Conservation (phyloP, 2,113 vertebrate genomes). For the Gymnobelideus leadbeateri region DNA sequence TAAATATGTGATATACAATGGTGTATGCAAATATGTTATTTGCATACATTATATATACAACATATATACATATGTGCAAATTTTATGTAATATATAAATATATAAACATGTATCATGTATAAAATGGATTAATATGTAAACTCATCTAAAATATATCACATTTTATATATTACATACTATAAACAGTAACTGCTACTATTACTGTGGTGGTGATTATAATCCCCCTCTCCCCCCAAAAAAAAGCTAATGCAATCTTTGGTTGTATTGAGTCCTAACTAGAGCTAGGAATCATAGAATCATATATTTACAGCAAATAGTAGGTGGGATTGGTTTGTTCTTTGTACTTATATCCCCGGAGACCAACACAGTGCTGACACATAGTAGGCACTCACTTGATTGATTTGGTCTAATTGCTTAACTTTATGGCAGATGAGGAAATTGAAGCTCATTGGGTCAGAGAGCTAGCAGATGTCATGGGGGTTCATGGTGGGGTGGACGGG, state of each 20-base stretch:
- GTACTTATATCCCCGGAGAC: neutral
- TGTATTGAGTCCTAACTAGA: neutral
- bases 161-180: neutral
- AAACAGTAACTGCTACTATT: neutral
- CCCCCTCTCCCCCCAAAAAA: neutral
- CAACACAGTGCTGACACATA: neutral
- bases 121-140: neutral
- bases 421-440: neutral
- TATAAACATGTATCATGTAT: neutral
- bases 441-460: neutral
- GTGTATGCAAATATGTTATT: neutral
- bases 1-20: neutral
- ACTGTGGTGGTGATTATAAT: neutral
- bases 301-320: neutral
- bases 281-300: neutral
- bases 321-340: neutral
- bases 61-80: too few species aligned
- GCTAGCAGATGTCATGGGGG: neutral
- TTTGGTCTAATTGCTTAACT: neutral
- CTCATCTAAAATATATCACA: neutral
- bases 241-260: neutral
- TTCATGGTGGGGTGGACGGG: too few species aligned
- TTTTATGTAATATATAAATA: too few species aligned
- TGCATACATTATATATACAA: too few species aligned
- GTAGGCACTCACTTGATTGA: neutral